A percentile compares a stretch with the other conserved stretches of the same genome.
Evolutionary conservation across 92 coral and sea anemone genomes (phyloP).

Genomic region (Desmophyllum pertusum): DNA sequence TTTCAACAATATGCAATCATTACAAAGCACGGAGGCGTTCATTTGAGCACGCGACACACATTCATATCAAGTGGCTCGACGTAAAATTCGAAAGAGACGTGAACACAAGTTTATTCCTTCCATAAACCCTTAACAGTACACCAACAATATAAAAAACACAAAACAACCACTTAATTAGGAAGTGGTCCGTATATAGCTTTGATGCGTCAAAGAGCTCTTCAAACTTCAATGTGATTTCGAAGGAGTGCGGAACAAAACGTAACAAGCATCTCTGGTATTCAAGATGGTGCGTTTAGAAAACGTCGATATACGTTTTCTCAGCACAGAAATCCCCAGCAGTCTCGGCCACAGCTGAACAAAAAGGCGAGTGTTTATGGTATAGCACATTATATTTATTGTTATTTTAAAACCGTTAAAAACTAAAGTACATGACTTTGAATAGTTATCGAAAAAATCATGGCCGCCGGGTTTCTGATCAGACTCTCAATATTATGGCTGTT

Average conservation of each 20-base stretch:
- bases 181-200: background rate
- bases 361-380: background rate
- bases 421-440: background rate
- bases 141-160: background rate
- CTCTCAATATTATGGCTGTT: background rate
- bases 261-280: background rate
- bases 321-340: no score
- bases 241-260: background rate
- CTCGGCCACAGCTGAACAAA: background rate
- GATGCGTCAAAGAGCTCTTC: conserved; percentile 33
- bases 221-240: background rate
- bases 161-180: conserved; percentile 7
- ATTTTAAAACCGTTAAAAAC: background rate
- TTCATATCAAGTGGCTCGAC: background rate
- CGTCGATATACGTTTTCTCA: background rate
- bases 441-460: no score
- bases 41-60: background rate
- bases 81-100: background rate
- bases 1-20: background rate
- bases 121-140: background rate
- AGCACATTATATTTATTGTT: background rate
- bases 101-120: background rate
- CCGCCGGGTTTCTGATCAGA: no score
- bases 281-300: background rate
- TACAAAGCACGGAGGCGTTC: background rate